These are phyloP conservation scores for Tiaroga cobitis DNA, from an alignment of 2,797 vertebrate species.

Conservation along the genomic window DNA sequence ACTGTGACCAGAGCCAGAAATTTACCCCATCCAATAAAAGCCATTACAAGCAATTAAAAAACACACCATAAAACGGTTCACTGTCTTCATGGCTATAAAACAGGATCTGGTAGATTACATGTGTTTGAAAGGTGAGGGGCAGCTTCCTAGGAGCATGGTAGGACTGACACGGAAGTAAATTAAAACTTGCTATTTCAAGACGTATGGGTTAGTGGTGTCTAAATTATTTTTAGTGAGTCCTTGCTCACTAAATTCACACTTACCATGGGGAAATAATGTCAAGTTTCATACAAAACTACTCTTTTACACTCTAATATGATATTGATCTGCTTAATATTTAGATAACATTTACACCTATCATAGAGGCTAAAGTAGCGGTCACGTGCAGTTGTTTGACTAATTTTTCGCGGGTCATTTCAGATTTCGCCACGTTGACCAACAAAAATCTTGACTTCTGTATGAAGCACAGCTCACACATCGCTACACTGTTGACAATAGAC, in stretches of 20 bases:
- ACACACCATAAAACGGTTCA: not conserved
- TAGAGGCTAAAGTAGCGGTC: not conserved
- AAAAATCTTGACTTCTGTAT: not conserved
- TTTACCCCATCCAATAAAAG: slow-evolving; percentile 11
- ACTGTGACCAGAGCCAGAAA: slow-evolving; percentile 8
- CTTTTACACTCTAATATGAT: not conserved
- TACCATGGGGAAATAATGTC: not conserved
- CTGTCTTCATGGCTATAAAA: slow-evolving; percentile 1
- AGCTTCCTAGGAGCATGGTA: not conserved
- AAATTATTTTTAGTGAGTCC: not conserved
- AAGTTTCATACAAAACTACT: not conserved
- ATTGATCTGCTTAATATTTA: not conserved
- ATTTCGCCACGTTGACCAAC: not conserved
- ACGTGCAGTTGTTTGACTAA: no score
- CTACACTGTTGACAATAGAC: not conserved
- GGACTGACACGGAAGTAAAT: not conserved
- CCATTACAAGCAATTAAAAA: not conserved
- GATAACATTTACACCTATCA: not conserved
- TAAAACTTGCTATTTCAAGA: not conserved
- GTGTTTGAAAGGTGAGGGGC: not conserved
- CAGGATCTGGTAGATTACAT: not conserved
- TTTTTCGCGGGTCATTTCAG: not conserved
- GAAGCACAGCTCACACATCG: not conserved
- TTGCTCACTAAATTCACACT: not conserved
- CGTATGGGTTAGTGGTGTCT: not conserved